Conservation (phyloP, 2,797 vertebrate genomes). For the Coregonus sp. region DNA sequence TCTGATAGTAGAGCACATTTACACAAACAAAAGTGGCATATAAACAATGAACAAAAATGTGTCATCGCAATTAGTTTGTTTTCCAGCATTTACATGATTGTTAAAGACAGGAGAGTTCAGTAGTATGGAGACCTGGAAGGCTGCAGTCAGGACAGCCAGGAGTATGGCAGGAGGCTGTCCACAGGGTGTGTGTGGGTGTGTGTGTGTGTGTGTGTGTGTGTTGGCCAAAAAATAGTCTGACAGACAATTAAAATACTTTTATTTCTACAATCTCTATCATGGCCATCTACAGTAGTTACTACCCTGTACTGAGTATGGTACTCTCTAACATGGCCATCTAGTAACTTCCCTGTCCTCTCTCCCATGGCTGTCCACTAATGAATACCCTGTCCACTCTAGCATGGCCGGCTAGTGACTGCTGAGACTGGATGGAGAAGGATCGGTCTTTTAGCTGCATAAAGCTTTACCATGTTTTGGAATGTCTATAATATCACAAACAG, state of each 20-base stretch:
- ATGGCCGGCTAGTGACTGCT: conserved; percentile 18
- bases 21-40: conserved; percentile 59
- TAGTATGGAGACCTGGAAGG: conserved; percentile 37
- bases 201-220: too few species aligned
- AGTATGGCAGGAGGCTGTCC: conserved; percentile 14
- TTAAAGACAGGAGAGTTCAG: conserved; percentile 43
- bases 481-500: conserved; percentile 20
- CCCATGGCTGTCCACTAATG: not conserved
- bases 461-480: conserved; percentile 30
- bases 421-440: conserved; percentile 22
- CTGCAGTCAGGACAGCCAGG: not conserved
- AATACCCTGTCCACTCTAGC: conserved; percentile 36
- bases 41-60: conserved; percentile 40
- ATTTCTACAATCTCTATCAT: not conserved
- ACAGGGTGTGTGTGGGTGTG: not conserved
- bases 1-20: not conserved
- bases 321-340: not conserved
- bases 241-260: too few species aligned
- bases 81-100: conserved; percentile 56
- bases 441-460: conserved; percentile 58
- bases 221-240: too few species aligned
- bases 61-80: conserved; percentile 24
- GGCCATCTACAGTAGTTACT: too few species aligned
- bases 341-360: not conserved
- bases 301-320: too few species aligned